Conservation (phyloP, 2,888 invertebrate genomes). For the Amphipyra tragopoginis region DNA sequence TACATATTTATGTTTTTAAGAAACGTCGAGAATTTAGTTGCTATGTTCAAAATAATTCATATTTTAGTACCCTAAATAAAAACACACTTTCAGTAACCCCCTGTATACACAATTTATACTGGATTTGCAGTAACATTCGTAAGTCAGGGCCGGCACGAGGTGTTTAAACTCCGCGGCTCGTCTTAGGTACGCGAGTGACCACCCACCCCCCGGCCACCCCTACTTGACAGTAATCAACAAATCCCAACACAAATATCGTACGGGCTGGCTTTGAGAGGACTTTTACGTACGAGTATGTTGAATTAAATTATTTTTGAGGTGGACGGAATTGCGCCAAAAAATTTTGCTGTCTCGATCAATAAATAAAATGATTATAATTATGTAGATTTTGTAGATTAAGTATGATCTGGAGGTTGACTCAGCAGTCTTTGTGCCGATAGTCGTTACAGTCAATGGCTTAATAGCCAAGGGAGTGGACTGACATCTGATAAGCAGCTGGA, state of each 20-base stretch:
- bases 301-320: constrained; percentile 7
- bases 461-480: no score
- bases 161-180: constrained; percentile 76
- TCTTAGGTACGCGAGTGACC: constrained; percentile 81
- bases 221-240: constrained; percentile 68
- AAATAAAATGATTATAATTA: no score
- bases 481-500: no score
- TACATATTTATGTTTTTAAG: no score
- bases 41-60: no score
- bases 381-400: no score
- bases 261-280: constrained; percentile 36
- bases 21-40: no score
- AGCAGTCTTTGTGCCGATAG: no score
- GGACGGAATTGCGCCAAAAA: background rate
- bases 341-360: no score
- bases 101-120: constrained; percentile 61
- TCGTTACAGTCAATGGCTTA: no score
- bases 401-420: no score
- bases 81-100: constrained; percentile 23
- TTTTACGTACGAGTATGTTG: constrained; percentile 32
- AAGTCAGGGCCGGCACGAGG: constrained; percentile 76
- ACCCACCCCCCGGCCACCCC: constrained; percentile 32
- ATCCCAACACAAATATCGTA: constrained; percentile 64
- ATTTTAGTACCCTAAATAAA: background rate
- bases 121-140: constrained; percentile 63